These are phyloP conservation scores for Phalera bucephala DNA, from an alignment of 2,888 invertebrate species.

Conservation along the genomic window DNA sequence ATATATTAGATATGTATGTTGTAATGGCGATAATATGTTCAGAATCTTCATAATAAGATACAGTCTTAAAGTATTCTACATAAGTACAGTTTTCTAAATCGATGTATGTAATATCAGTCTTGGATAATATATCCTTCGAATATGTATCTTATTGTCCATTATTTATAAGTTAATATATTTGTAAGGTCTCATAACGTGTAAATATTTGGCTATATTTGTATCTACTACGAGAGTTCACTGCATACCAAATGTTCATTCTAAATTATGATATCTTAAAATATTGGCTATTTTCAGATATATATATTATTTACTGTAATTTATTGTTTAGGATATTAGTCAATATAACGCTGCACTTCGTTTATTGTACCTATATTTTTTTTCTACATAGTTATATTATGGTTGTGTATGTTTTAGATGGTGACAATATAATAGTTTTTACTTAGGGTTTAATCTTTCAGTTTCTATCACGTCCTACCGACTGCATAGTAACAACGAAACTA, in stretches of 20 bases:
- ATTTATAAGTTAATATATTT: slow-evolving; percentile 48
- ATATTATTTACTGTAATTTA: slow-evolving; percentile 46
- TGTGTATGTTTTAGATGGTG: slow-evolving; percentile 58
- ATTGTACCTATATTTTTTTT: slow-evolving; percentile 45
- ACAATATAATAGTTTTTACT: slow-evolving; percentile 45
- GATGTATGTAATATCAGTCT: slow-evolving; percentile 26
- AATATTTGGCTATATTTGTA: slow-evolving; percentile 53
- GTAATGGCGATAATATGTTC: slow-evolving; percentile 13
- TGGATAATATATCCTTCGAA: slow-evolving; percentile 47
- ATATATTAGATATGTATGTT: slow-evolving; percentile 6
- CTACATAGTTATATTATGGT: slow-evolving; percentile 39
- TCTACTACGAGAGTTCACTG: slow-evolving; percentile 42
- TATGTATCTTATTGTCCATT: slow-evolving; percentile 59
- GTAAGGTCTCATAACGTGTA: slow-evolving; percentile 48
- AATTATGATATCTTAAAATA: slow-evolving; percentile 45
- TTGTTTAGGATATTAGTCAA: slow-evolving; percentile 34
- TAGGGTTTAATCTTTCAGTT: slow-evolving; percentile 57
- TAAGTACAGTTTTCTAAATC: slow-evolving; percentile 26
- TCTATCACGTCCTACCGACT: slow-evolving; percentile 29
- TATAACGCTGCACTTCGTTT: slow-evolving; percentile 25
- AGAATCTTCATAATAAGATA: slow-evolving; percentile 14
- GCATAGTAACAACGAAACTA: slow-evolving; percentile 35
- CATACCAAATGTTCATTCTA: slow-evolving; percentile 57
- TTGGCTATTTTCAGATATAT: slow-evolving; percentile 58
- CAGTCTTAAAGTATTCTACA: slow-evolving; percentile 15